Conservation (phyloP, 1,140 invertebrate species). For the Caligus rogercresseyi region DNA sequence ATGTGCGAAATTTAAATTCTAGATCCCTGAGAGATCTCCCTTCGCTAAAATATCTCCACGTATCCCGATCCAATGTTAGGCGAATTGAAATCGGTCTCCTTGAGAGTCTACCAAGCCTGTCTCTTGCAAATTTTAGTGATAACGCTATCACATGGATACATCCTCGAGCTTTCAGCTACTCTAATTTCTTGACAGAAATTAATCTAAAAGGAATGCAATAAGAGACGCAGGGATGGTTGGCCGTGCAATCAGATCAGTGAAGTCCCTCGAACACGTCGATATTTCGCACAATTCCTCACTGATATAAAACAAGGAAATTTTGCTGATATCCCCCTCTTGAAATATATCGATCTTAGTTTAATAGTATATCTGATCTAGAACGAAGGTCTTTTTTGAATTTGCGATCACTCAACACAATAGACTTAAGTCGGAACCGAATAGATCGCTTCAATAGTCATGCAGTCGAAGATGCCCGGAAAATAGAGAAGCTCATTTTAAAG, state of each 20-base stretch:
- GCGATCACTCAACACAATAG: constrained; percentile 46
- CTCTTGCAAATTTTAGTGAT: constrained; percentile 51
- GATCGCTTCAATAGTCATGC: constrained; percentile 56
- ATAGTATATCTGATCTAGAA: constrained; percentile 51
- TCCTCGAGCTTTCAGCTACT: constrained; percentile 46
- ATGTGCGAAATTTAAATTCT: constrained; percentile 18
- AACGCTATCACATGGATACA: constrained; percentile 61
- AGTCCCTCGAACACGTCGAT: constrained; percentile 44
- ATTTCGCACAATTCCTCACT: constrained; percentile 50
- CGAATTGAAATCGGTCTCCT: constrained; percentile 13
- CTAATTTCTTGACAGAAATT: constrained; percentile 50
- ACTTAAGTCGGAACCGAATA: constrained; percentile 59
- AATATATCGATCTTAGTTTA: constrained; percentile 47
- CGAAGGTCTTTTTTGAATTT: constrained; percentile 57
- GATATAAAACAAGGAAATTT: constrained; percentile 54
- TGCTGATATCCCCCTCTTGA: constrained; percentile 51
- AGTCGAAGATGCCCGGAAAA: constrained; percentile 42
- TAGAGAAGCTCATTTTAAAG: constrained; percentile 55
- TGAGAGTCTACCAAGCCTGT: constrained; percentile 51
- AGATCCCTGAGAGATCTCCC: constrained; percentile 11
- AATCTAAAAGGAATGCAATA: constrained; percentile 48
- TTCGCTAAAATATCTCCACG: constrained; percentile 19
- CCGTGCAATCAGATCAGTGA: constrained; percentile 49
- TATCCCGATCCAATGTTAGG: constrained; percentile 17
- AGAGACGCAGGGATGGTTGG: constrained; percentile 56